phyloP scores from a whole-genome alignment of 2,113 vertebrate species.

The Siphamia tubifer region DNA sequence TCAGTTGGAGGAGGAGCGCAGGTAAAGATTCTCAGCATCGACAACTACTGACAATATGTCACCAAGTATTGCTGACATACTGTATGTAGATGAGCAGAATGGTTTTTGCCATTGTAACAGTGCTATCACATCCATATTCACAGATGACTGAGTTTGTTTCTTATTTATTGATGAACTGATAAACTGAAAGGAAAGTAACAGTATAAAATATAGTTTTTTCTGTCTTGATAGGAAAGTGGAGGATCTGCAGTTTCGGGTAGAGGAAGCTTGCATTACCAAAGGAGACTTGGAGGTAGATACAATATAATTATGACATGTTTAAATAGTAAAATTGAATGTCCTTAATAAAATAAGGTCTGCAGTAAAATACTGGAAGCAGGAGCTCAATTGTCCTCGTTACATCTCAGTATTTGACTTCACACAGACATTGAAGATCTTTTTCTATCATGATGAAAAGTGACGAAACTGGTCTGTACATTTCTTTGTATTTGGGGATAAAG shows the following conservation, averaged over 20 bases:
- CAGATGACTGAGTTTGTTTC: too few species aligned
- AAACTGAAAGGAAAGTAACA: too few species aligned
- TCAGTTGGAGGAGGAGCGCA: slow-evolving; percentile 96
- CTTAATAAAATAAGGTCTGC: too few species aligned
- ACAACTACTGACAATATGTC: not conserved
- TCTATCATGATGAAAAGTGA: not conserved
- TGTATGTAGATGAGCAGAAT: too few species aligned
- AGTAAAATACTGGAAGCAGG: not conserved
- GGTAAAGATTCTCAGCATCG: slow-evolving; percentile 72
- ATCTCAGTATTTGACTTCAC: not conserved
- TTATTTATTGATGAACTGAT: too few species aligned
- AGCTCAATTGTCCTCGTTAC: not conserved
- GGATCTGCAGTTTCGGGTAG: slow-evolving; percentile 97
- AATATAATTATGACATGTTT: too few species aligned
- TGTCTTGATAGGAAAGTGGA: slow-evolving; percentile 89
- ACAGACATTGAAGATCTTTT: not conserved
- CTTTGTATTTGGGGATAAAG: too few species aligned
- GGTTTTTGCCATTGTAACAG: too few species aligned
- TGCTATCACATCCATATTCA: too few species aligned
- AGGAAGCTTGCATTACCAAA: slow-evolving; percentile 99
- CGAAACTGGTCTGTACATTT: not conserved
- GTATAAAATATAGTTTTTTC: slow-evolving; percentile 9
- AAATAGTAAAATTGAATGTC: too few species aligned
- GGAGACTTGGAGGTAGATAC: slow-evolving; percentile 96
- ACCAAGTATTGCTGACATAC: not conserved